A percentile compares a stretch with the other conserved stretches of the same genome.
phyloP scores from a whole-genome alignment of 37 sponge, comb jelly and placozoan genomes.

The Dysidea cf. avara region DNA sequence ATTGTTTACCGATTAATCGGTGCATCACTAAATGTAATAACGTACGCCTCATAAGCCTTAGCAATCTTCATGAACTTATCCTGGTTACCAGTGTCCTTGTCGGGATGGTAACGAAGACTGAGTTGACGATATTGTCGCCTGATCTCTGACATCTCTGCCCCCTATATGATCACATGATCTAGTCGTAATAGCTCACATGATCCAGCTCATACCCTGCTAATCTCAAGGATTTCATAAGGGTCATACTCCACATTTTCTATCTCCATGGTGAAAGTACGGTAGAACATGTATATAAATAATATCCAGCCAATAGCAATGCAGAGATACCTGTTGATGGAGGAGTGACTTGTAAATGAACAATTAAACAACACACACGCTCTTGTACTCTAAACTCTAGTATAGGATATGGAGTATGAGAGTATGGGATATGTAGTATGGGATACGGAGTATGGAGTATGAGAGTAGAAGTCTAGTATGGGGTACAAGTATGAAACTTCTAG shows the following conservation, averaged over 20 bases:
- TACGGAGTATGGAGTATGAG: too few relatives aligned
- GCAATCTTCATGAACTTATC: conserved; percentile 89
- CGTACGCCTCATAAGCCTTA: conserved; percentile 90
- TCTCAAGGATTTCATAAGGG: conserved; percentile 78
- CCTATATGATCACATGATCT: conserved; percentile 7
- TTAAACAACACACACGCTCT: too few relatives aligned
- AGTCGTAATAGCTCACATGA: neutral
- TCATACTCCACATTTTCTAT: conserved; percentile 65
- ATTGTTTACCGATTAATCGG: too few relatives aligned
- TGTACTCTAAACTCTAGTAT: too few relatives aligned
- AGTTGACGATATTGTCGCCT: conserved; percentile 78
- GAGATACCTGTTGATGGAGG: too few relatives aligned
- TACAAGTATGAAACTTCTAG: too few relatives aligned
- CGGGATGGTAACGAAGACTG: conserved; percentile 89
- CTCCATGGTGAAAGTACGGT: conserved; percentile 68
- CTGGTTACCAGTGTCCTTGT: conserved; percentile 84
- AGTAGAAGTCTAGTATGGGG: too few relatives aligned
- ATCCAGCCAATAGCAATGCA: too few relatives aligned
- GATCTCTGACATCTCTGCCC: conserved; percentile 66
- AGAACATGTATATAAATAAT: conserved; percentile 31
- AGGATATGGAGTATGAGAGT: too few relatives aligned
- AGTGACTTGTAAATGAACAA: too few relatives aligned
- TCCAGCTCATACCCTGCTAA: conserved; percentile 56
- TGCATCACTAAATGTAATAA: neutral
- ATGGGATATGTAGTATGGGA: too few relatives aligned